phyloP scores from a whole-genome alignment of 2,113 vertebrate genomes.

The Rhynchomys soricoides region DNA sequence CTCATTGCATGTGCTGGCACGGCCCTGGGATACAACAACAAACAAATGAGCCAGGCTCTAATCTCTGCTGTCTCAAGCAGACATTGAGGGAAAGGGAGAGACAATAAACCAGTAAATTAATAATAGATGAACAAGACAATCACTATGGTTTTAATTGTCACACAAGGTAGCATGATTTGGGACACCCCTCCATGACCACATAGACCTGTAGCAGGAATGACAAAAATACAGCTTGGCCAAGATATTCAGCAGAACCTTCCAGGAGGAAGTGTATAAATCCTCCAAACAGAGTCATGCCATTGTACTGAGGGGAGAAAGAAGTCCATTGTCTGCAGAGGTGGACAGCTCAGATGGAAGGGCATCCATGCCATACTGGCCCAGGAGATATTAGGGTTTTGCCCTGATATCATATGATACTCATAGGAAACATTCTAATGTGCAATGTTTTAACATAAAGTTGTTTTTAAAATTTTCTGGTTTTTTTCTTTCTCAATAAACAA shows the following conservation, averaged over 20 bases:
- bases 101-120: background rate
- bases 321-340: background rate
- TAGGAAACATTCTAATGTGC: background rate
- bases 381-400: background rate
- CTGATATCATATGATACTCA: no score
- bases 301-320: background rate
- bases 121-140: background rate
- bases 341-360: background rate
- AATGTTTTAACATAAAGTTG: background rate
- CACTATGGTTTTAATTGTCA: background rate
- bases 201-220: background rate
- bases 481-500: background rate
- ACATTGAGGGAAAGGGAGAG: background rate
- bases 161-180: background rate
- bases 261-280: background rate
- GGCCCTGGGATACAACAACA: background rate
- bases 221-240: background rate
- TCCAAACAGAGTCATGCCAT: background rate
- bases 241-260: background rate
- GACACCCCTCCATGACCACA: background rate
- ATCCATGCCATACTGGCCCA: rapidly evolving
- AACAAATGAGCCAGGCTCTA: background rate
- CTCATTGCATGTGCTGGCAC: background rate
- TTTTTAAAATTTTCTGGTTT: background rate
- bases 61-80: background rate